Percentiles rank a stretch among this genome's conserved stretches.
These are phyloP conservation scores for Heliocidaris erythrogramma DNA, from an alignment of 35 echinoderm and acorn worm species.

Conservation along the genomic window DNA sequence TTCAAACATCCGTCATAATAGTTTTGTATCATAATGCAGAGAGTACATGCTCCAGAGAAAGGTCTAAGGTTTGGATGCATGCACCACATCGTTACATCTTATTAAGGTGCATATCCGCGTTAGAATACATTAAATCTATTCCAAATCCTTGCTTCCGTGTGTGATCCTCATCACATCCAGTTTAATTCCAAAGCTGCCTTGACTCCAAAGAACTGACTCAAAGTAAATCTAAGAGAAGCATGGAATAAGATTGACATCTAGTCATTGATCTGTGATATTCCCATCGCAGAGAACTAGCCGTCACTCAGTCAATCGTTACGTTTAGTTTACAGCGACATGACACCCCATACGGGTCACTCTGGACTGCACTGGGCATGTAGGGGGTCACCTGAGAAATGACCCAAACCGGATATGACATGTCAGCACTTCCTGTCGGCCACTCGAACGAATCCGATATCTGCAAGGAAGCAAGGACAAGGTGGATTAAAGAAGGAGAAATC, in stretches of 20 bases:
- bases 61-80: not conserved
- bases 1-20: too few relatives aligned
- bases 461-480: not conserved
- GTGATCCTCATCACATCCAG: not conserved
- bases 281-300: not conserved
- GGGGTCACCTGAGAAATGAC: constrained; percentile 34
- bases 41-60: not conserved
- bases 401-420: constrained; percentile 33
- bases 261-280: constrained; percentile 4
- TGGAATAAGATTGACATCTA: not conserved
- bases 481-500: not conserved
- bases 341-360: not conserved
- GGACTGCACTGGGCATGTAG: not conserved
- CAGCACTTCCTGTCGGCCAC: constrained; percentile 14
- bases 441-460: not conserved
- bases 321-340: not conserved
- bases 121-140: not conserved
- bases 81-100: not conserved
- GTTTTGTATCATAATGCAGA: too few relatives aligned
- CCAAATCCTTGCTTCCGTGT: not conserved
- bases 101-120: not conserved
- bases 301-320: not conserved
- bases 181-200: not conserved
- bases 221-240: not conserved
- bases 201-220: not conserved